Base-by-base conservation (phyloP, 2,888 invertebrate genomes). In the Tortricodes alternella region DNA sequence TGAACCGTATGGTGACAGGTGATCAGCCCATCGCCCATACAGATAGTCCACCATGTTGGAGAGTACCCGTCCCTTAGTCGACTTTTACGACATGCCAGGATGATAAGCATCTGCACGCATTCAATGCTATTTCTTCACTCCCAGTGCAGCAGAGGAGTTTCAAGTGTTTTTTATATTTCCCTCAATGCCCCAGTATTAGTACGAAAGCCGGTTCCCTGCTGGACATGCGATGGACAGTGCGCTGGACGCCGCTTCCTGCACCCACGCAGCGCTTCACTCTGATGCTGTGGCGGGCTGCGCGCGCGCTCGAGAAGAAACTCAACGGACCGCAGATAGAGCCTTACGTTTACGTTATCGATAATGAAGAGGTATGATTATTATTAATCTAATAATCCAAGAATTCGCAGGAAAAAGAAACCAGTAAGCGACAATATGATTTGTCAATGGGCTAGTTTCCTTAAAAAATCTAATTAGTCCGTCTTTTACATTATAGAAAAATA, bases 241-340 rank as follows among this genome's bases (percentile, higher is more conserved):
- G 80, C 6, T 85, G 84, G 83, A 43, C 60, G 0, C 71, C 67
- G 0, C 53, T 83, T 1, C 24, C 32, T 0, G 57, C 62, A 3
- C 74, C 77, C 0, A 59, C 80, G 7, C 83, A 85, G 58, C 74
- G 72, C 1, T 72, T 78, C 27, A 81, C 76, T 0, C 49, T 85
- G 1, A 60, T 74, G 7, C 58, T 84, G 9, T 85, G 85, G 85
- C 61, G 68, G 8, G 65, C 73, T 0, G 73, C 79, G 2, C 65
- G 83, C 1, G 64, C 62, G 1, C 67, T 85, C 3, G 82, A 84
- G 52, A 65, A 62, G 1, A 66, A 72, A 2, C 63, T 85, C n/a
- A 83, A 84, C 29, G 62, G 48, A 1, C 66, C 64, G 0, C 83
- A 73, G 58, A 52, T 70, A 0, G 81, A 82, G 11, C 71, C 74